phyloP scores from a whole-genome alignment of 2,797 vertebrate genomes.

The Odontamblyopus lacepedii region DNA sequence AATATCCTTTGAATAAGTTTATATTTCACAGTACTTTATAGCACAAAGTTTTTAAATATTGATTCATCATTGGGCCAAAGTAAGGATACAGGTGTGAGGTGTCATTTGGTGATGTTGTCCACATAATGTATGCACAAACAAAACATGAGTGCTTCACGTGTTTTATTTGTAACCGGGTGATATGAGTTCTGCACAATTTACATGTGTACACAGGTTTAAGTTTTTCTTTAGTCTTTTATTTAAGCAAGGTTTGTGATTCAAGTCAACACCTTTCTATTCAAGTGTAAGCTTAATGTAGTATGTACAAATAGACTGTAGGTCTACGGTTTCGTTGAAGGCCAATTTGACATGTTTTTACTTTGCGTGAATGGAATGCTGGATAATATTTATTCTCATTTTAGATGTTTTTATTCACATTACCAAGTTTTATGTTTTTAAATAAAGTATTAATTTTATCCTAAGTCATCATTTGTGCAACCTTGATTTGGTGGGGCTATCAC shows the following conservation, averaged over 20 bases:
- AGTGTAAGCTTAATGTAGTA: conserved; percentile 21
- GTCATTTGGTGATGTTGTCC: conserved; percentile 26
- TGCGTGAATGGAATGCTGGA: conserved; percentile 29
- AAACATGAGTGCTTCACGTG: conserved; percentile 8
- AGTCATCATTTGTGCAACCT: not conserved
- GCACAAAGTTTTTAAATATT: not conserved
- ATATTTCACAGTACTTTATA: not conserved
- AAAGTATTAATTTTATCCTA: not conserved
- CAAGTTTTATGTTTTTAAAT: conserved; percentile 6
- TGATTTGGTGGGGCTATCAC: not conserved
- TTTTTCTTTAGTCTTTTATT: conserved; percentile 7
- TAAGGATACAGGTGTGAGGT: not conserved
- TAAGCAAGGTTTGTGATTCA: conserved; percentile 2
- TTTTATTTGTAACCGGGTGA: conserved; percentile 48
- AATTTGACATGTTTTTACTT: conserved; percentile 44
- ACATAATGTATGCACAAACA: conserved; percentile 21
- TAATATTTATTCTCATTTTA: conserved; percentile 66
- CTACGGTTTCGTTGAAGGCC: conserved; percentile 32
- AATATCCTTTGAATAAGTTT: not conserved
- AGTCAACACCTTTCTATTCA: conserved; percentile 19
- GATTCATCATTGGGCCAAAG: not conserved
- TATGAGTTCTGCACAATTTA: conserved; percentile 47
- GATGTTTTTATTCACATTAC: conserved; percentile 2
- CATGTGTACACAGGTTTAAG: conserved; percentile 16
- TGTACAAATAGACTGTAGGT: conserved; percentile 13